Evolutionary conservation across 2,113 vertebrate species (phyloP).

Genomic region (Phyllostomus hastatus): DNA sequence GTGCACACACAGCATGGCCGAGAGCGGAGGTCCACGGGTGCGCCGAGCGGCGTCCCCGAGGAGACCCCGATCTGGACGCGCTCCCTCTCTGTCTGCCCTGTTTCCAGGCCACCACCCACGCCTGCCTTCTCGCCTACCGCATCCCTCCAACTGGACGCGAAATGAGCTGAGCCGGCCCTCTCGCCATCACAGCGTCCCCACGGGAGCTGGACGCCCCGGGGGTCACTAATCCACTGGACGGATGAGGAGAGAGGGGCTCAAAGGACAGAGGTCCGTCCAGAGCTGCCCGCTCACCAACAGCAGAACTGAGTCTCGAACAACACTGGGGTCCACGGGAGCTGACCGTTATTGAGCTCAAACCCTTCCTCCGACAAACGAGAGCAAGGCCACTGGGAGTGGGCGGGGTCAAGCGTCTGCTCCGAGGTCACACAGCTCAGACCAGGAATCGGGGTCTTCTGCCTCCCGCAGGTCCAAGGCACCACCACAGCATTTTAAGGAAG

Average conservation of each 20-base stretch:
- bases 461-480: neutral
- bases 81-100: neutral
- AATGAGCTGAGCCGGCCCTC: neutral
- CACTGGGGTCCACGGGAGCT: neutral
- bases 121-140: neutral
- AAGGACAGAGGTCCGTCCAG: neutral
- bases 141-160: neutral
- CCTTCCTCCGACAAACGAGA: neutral
- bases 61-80: neutral
- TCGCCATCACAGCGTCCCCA: neutral
- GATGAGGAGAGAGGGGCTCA: neutral
- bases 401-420: neutral
- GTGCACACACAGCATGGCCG: neutral
- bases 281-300: neutral
- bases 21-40: neutral
- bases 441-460: neutral
- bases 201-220: rapidly evolving
- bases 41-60: neutral
- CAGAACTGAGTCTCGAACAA: neutral
- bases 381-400: neutral
- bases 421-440: neutral
- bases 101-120: rapidly evolving
- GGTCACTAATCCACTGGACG: neutral
- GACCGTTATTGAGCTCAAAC: neutral
- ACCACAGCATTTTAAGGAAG: neutral